Percentiles rank a stretch among this genome's conserved stretches.
Evolutionary conservation across 2,888 invertebrate species (phyloP).

Genomic region (Sthenelais limicola): DNA sequence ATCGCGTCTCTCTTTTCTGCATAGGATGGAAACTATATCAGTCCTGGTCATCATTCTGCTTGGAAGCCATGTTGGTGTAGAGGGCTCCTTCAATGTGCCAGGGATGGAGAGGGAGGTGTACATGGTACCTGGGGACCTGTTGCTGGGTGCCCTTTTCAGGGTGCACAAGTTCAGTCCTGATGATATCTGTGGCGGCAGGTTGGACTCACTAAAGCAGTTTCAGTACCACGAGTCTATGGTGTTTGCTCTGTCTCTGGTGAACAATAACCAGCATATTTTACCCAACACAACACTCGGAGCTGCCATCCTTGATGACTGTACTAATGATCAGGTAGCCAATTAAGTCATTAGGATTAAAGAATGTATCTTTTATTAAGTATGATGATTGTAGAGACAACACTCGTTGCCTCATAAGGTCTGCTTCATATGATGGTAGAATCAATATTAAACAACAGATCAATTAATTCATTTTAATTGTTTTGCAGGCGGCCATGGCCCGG

Average conservation of each 20-base stretch:
- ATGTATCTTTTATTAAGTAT: no score
- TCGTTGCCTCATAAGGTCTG: no score
- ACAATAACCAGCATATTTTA: conserved; percentile 9
- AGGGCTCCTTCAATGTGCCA: conserved; percentile 34
- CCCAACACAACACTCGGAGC: conserved; percentile 40
- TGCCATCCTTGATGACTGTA: conserved; percentile 44
- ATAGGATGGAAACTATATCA: no score
- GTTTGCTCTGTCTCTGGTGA: conserved; percentile 31
- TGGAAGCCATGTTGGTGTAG: no score
- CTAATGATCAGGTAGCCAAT: conserved; percentile 35
- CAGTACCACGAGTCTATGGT: conserved; percentile 43
- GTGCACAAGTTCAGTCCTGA: conserved; percentile 49
- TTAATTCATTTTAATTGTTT: no score
- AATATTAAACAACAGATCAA: no score
- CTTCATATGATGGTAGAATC: no score
- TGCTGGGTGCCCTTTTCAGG: conserved; percentile 54
- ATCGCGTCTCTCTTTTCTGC: no score
- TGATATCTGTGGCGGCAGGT: conserved; percentile 41
- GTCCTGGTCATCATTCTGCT: no score
- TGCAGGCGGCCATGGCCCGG: conserved; percentile 39
- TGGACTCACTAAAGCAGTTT: conserved; percentile 28
- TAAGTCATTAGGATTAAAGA: no score
- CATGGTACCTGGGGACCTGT: conserved; percentile 51
- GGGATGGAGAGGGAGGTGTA: conserved; percentile 30
- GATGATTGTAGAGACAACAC: no score